Evolutionary conservation across 2,888 invertebrate genomes (phyloP), one percentile per base, ranked within the genome.

Genomic region (Schrankia costaestrigalis): DNA sequence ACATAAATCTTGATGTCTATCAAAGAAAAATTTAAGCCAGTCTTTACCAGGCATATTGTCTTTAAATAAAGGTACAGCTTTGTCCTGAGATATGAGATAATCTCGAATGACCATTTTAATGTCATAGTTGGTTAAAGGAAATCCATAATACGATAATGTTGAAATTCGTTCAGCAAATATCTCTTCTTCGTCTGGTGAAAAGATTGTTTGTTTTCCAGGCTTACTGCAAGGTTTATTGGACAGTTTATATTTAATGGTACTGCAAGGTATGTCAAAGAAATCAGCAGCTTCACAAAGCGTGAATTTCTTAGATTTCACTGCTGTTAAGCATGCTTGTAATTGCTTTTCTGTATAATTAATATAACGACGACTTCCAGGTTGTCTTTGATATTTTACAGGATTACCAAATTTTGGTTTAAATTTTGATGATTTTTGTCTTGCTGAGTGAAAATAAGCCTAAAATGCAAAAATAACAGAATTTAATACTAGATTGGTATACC

Each of bases 21-120:
- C 45, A 25, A 51, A 35, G 15, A 53, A 53, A 8, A 37, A 36
- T 22, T 34, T 42, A 2, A 40, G 25, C 55, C 56, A 66, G 7
- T 62, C 57, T 25, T 34, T 34, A 7, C 59, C 60, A 12, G 63
- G 56, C 4, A 53, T 13, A 38, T 60, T 60, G 28, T 58, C 34
- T 36, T 39, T 48, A 30, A 62, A 65, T 17, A 19, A 10, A 19
- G 18, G 25, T 4, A 42, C 40, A 19, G 14, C 42, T 32, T 26
- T 32, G 6, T 42, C 41, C 15, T 19, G 26, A 25, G 35, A 37
- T 13, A 36, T 41, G 8, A 58, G 34, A 31, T 55, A 57, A 14
- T 46, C 34, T 30, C 41, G 40, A 8, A 47, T 42, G 21, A 47
- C 31, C 23, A 40, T 40, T 29, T 34, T 31, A 1, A 58, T 23